These are phyloP conservation scores for Galleria mellonella DNA, from an alignment of 1,140 invertebrate species.

Conservation along the genomic window DNA sequence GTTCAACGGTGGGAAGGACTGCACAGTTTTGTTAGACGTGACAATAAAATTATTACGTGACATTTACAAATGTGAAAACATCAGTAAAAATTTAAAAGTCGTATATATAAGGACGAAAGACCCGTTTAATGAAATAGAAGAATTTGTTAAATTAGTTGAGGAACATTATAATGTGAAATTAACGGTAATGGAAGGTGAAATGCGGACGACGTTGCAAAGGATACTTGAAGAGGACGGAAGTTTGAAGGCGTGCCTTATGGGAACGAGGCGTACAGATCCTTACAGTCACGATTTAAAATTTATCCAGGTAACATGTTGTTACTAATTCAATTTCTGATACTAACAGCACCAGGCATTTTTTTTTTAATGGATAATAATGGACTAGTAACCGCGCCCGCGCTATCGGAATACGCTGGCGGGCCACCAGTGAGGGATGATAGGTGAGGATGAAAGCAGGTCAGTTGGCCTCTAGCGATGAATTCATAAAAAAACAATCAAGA, in stretches of 20 bases:
- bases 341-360: too few relatives aligned
- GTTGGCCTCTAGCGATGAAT: too few relatives aligned
- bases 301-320: conserved; percentile 78
- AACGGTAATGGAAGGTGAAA: conserved; percentile 79
- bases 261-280: conserved; percentile 90
- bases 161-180: conserved; percentile 84
- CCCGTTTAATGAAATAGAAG: conserved; percentile 90
- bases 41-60: conserved; percentile 78
- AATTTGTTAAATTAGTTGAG: conserved; percentile 84
- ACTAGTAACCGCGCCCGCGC: too few relatives aligned
- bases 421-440: too few relatives aligned
- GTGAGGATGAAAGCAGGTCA: too few relatives aligned
- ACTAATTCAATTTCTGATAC: not conserved
- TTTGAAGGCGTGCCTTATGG: conserved; percentile 91
- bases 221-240: conserved; percentile 78
- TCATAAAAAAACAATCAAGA: too few relatives aligned
- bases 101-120: conserved; percentile 85
- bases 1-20: conserved; percentile 99
- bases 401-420: too few relatives aligned
- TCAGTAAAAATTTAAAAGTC: conserved; percentile 73
- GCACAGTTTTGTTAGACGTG: conserved; percentile 91
- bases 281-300: conserved; percentile 78
- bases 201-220: conserved; percentile 81
- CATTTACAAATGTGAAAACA: conserved; percentile 57
- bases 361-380: too few relatives aligned